These are phyloP conservation scores for Augiades crinisus DNA, from an alignment of 2,888 invertebrate species.

Conservation along the genomic window DNA sequence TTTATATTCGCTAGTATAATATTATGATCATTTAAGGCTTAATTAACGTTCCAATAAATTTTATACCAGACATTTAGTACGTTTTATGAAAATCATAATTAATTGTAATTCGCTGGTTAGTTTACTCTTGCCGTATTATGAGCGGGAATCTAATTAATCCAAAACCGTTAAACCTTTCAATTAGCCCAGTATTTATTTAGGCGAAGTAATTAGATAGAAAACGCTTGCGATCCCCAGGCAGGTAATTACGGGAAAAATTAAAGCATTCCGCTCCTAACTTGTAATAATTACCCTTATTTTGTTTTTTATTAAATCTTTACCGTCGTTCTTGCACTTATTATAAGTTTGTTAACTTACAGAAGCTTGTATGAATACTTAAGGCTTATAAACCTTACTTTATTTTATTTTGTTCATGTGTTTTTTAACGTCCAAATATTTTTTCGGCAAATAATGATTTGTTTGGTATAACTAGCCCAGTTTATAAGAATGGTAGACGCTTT, in stretches of 20 bases:
- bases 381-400: too few species aligned
- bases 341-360: too few species aligned
- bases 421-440: too few species aligned
- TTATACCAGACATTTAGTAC: not conserved
- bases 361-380: too few species aligned
- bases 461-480: too few species aligned
- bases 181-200: conserved; percentile 24
- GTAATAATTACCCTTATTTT: too few species aligned
- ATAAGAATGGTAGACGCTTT: too few species aligned
- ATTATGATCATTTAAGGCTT: not conserved
- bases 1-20: too few species aligned
- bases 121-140: conserved; percentile 10
- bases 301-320: too few species aligned
- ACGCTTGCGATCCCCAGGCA: not conserved
- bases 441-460: too few species aligned
- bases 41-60: not conserved
- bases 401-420: too few species aligned
- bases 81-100: not conserved
- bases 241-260: conserved; percentile 14
- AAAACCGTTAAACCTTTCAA: conserved; percentile 21
- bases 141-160: conserved; percentile 15
- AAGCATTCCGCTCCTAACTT: conserved; percentile 1
- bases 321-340: too few species aligned
- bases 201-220: conserved; percentile 20
- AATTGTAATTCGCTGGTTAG: conserved; percentile 8